Percentiles rank a stretch among this genome's conserved stretches.
phyloP scores from a whole-genome alignment of 2,113 vertebrate species.

The Nestor notabilis region DNA sequence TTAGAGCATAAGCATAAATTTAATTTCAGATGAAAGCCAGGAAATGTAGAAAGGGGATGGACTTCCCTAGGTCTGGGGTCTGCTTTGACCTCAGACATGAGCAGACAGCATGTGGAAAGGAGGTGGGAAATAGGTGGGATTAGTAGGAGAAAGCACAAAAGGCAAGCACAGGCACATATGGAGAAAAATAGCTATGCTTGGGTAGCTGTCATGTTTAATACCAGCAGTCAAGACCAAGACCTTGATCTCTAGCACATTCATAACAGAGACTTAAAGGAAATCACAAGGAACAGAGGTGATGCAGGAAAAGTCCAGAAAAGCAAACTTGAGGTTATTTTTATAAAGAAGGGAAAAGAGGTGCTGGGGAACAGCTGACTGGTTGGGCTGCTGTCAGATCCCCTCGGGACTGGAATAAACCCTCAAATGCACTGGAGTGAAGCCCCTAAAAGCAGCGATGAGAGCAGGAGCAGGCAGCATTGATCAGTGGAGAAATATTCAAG shows the following conservation, averaged over 20 bases:
- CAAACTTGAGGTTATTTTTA: not conserved
- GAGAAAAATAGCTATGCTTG: not conserved
- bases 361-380: not conserved
- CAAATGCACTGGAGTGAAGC: not conserved
- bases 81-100: not conserved
- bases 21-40: not conserved
- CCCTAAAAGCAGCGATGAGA: not conserved
- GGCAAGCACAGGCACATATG: fast-evolving
- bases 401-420: not conserved
- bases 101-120: not conserved
- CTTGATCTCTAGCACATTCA: not conserved
- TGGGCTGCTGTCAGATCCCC: not conserved
- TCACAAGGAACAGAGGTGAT: not conserved
- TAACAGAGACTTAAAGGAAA: not conserved
- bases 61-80: not conserved
- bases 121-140: not conserved
- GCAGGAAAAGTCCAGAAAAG: not conserved
- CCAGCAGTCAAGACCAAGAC: not conserved
- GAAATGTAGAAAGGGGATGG: not conserved
- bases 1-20: not conserved
- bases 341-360: not conserved
- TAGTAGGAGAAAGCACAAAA: not conserved
- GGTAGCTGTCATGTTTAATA: not conserved
- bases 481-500: not conserved
- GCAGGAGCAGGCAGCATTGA: fast-evolving